Percentiles rank a stretch among this genome's conserved stretches.
These are phyloP conservation scores for Drosophila rubida DNA, from an alignment of 2,888 invertebrate species.

Conservation along the genomic window DNA sequence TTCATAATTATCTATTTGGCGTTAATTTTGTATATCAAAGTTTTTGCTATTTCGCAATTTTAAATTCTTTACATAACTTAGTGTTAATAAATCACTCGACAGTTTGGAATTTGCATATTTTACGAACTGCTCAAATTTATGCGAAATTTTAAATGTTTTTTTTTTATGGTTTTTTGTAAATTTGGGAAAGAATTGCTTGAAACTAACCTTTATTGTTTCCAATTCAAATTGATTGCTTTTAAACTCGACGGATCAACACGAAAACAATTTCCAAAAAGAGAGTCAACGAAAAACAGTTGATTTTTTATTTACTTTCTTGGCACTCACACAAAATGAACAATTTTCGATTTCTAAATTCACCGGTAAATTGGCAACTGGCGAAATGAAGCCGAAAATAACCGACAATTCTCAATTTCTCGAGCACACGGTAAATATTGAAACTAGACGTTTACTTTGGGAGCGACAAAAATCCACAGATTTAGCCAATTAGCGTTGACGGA, in stretches of 20 bases:
- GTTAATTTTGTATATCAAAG: not conserved
- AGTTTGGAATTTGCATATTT: not conserved
- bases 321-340: slow-evolving; percentile 35
- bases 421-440: slow-evolving; percentile 64
- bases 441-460: slow-evolving; percentile 58
- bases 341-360: slow-evolving; percentile 33
- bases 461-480: slow-evolving; percentile 45
- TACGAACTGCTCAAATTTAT: not conserved
- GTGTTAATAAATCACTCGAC: slow-evolving; percentile 15
- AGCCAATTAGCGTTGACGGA: slow-evolving; percentile 68
- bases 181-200: not conserved
- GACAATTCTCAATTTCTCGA: slow-evolving; percentile 33
- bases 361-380: slow-evolving; percentile 38
- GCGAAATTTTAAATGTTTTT: slow-evolving; percentile 4
- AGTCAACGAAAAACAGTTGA: slow-evolving; percentile 38
- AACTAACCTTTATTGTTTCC: slow-evolving; percentile 52
- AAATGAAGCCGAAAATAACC: slow-evolving; percentile 7
- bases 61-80: not conserved
- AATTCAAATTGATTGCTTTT: slow-evolving; percentile 34
- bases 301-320: slow-evolving; percentile 31
- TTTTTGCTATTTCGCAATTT: not conserved
- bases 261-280: slow-evolving; percentile 17
- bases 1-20: not conserved
- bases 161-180: not conserved
- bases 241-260: slow-evolving; percentile 12